Evolutionary conservation across 2,797 vertebrate species (phyloP).

Genomic region (Malacoctenus gilli): DNA sequence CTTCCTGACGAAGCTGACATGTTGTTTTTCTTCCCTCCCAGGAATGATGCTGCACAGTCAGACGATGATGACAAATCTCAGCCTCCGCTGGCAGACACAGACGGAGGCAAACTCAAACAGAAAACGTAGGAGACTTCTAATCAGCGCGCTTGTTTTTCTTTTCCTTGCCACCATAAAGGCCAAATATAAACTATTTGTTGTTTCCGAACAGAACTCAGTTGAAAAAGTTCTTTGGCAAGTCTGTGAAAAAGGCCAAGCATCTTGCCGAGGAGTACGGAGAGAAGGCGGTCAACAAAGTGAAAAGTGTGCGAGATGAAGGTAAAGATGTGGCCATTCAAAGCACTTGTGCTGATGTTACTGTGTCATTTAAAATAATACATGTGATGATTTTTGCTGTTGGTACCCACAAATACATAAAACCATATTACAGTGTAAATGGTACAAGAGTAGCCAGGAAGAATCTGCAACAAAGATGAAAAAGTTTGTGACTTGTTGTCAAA

Average conservation of each 20-base stretch:
- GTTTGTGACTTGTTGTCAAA: too few relatives aligned
- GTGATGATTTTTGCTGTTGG: too few relatives aligned
- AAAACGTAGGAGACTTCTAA: constrained; percentile 88
- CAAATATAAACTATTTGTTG: background rate
- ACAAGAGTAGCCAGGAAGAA: too few relatives aligned
- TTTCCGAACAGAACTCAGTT: constrained; percentile 87
- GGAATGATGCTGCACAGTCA: constrained; percentile 94
- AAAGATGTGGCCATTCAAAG: constrained; percentile 1
- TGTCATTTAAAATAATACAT: background rate
- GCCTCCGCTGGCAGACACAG: constrained; percentile 86
- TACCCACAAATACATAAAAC: too few relatives aligned
- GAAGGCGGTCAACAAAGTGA: constrained; percentile 98
- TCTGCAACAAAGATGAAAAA: too few relatives aligned
- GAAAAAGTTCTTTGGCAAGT: constrained; percentile 97
- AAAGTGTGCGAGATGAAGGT: constrained; percentile 98
- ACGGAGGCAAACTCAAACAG: constrained; percentile 96
- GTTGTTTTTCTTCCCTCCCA: constrained; percentile 63
- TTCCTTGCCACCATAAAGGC: background rate
- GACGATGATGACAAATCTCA: constrained; percentile 97
- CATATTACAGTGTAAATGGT: too few relatives aligned
- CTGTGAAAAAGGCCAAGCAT: constrained; percentile 96
- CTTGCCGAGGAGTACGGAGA: constrained; percentile 97
- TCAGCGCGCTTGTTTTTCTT: background rate
- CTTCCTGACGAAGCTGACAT: background rate
- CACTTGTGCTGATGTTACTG: background rate